Percentiles rank a stretch among this genome's conserved stretches.
phyloP scores from a whole-genome alignment of 2,888 invertebrate species.

The Leptinotarsa haldemani region DNA sequence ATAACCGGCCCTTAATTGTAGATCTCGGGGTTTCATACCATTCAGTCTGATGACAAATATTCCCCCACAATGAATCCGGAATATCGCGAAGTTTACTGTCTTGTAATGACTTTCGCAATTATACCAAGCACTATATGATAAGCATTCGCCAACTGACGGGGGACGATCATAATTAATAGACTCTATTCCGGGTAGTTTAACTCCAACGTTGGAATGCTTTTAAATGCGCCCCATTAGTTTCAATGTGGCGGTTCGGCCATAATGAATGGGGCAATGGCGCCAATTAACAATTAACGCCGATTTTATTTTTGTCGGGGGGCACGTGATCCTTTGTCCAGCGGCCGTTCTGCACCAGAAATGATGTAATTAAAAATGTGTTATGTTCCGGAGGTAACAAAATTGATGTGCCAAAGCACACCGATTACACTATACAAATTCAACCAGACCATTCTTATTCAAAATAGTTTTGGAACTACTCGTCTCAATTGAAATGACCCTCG shows the following conservation, averaged over 20 bases:
- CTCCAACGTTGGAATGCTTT: slow-evolving; percentile 18
- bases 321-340: not conserved
- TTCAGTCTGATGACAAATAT: not conserved
- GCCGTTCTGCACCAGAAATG: too few species aligned
- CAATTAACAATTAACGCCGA: slow-evolving; percentile 20
- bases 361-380: too few species aligned
- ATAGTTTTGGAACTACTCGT: too few species aligned
- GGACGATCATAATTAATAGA: slow-evolving; percentile 18
- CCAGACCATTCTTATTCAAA: too few species aligned
- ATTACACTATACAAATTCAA: too few species aligned
- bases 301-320: slow-evolving; percentile 4
- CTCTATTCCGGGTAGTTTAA: slow-evolving; percentile 19
- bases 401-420: too few species aligned
- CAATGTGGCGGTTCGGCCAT: slow-evolving; percentile 15
- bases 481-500: too few species aligned
- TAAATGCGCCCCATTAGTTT: slow-evolving; percentile 17
- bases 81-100: slow-evolving; percentile 8
- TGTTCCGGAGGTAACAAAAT: too few species aligned
- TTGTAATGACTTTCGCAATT: slow-evolving; percentile 18
- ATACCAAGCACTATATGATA: slow-evolving; percentile 10
- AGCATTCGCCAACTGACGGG: slow-evolving; percentile 2
- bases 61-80: not conserved
- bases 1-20: not conserved
- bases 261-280: slow-evolving; percentile 11
- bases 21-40: not conserved